Conservation (phyloP, 23 tunicate species). For the Halocynthia roretzi region DNA sequence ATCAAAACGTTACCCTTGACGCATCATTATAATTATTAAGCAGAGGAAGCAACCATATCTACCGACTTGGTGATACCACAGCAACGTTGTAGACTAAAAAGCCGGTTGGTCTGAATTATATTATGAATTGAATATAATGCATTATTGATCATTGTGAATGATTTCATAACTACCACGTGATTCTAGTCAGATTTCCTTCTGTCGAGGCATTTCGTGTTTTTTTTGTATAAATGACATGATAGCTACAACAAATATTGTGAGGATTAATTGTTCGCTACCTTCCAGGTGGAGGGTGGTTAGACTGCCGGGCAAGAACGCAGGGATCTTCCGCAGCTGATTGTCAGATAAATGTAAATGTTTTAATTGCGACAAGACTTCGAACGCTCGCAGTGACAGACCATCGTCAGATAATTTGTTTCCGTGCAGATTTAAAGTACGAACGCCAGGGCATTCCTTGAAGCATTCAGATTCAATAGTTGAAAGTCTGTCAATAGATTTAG, state of each 20-base stretch:
- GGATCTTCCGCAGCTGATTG: constrained; percentile 35
- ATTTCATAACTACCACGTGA: too few species aligned
- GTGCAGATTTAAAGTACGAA: constrained; percentile 42
- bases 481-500: constrained; percentile 13
- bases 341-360: constrained; percentile 37
- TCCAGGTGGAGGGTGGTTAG: constrained; percentile 36
- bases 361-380: constrained; percentile 26
- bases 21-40: too few species aligned
- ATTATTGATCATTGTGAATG: too few species aligned
- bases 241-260: not conserved
- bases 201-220: too few species aligned
- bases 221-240: too few species aligned
- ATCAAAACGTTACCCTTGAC: too few species aligned
- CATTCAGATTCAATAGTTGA: constrained; percentile 15
- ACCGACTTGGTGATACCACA: too few species aligned
- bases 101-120: too few species aligned
- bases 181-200: too few species aligned
- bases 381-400: constrained; percentile 26
- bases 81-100: too few species aligned
- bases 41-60: too few species aligned
- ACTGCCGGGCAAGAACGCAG: constrained; percentile 42
- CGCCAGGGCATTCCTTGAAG: constrained; percentile 39
- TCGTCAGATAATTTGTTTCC: constrained; percentile 40
- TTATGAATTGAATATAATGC: too few species aligned
- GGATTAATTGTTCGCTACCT: constrained; percentile 25